Conservation (phyloP, 2,888 invertebrate genomes). For the Megaustenia siamemsis region DNA sequence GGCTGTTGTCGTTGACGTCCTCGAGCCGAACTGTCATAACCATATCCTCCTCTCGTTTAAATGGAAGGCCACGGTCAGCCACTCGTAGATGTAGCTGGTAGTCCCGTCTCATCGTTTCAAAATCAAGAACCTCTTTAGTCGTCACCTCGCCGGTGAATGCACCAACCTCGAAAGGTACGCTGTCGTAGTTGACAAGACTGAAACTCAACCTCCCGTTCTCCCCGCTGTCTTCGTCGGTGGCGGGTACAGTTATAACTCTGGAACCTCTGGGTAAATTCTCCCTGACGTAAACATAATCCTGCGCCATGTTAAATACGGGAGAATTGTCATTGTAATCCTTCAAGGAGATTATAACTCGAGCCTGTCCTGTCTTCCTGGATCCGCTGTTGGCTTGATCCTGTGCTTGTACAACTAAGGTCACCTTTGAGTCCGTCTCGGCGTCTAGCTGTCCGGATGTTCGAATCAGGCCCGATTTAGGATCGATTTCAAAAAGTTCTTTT, state of each 20-base stretch:
- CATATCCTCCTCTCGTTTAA: constrained; percentile 93
- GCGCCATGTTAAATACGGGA: constrained; percentile 87
- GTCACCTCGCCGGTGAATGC: constrained; percentile 93
- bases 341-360: constrained; percentile 89
- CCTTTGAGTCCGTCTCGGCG: constrained; percentile 89
- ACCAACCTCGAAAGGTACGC: constrained; percentile 96
- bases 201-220: constrained; percentile 97
- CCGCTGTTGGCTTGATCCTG: constrained; percentile 86
- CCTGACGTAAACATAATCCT: constrained; percentile 84
- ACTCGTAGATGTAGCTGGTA: constrained; percentile 91
- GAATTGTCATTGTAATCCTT: constrained; percentile 96
- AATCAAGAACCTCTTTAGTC: constrained; percentile 91
- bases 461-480: constrained; percentile 92
- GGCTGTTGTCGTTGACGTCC: constrained; percentile 95
- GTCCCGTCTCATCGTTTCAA: constrained; percentile 92
- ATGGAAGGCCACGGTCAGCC: constrained; percentile 95
- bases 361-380: constrained; percentile 90
- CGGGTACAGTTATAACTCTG: constrained; percentile 90
- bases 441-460: constrained; percentile 91
- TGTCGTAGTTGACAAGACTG: constrained; percentile 92
- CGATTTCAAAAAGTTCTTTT: constrained; percentile 91
- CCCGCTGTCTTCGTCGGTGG: constrained; percentile 93
- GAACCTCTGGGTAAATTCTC: constrained; percentile 94
- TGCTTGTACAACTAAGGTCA: constrained; percentile 69
- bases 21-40: constrained; percentile 88